Evolutionary conservation across 1,140 invertebrate genomes (phyloP), one percentile per base, ranked within the genome.

Genomic region (Conopomorpha cramerella): DNA sequence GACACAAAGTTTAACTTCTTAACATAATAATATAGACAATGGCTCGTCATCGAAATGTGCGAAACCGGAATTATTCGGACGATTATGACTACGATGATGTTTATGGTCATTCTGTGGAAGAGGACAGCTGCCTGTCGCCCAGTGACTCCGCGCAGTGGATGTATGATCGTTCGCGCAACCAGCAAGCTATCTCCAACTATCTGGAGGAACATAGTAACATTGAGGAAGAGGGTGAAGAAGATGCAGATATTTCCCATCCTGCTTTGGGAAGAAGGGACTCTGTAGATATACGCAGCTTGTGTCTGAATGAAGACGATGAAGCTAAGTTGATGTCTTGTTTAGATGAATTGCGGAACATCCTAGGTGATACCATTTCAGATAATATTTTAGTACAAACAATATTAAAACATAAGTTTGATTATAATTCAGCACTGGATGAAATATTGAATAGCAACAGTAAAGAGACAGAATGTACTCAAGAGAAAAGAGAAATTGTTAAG

Each of bases 71-170:
- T 53, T 90, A 86, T 67, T 84, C 85, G 8, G 88, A 91, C 51
- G 93, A 95, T 58, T 95, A 92, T 67, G 92, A 95, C 30, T 93
- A 92, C 61, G 91, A 95, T 55, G 91, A 95, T 79, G 85, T 93
- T 39, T 96, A 95, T 66, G 93, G 93, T 2, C 90, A 94, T 72
- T 96, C 93, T 12, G 85, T 96, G 14, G 93, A 96, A 73, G 92
- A 94, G 52, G 90, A 87, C 53, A 88, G 86, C 59, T 90, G 88
- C 59, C 86, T 95, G 39, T 97, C 94, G 15, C 94, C 95, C 3
- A 88, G 87, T 56, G 91, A 93, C 82, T 81, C 83, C 27, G 82
- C 86, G 31, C 88, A 92, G 55, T 97, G 92, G 77, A 85, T 95
- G 51, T 97, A 88, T 61, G 91, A 95, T 59, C 81, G 93, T 23